Evolutionary conservation across 1,140 invertebrate species (phyloP), one percentile per base, ranked within the genome.

Genomic region (Drosophila watanabei): DNA sequence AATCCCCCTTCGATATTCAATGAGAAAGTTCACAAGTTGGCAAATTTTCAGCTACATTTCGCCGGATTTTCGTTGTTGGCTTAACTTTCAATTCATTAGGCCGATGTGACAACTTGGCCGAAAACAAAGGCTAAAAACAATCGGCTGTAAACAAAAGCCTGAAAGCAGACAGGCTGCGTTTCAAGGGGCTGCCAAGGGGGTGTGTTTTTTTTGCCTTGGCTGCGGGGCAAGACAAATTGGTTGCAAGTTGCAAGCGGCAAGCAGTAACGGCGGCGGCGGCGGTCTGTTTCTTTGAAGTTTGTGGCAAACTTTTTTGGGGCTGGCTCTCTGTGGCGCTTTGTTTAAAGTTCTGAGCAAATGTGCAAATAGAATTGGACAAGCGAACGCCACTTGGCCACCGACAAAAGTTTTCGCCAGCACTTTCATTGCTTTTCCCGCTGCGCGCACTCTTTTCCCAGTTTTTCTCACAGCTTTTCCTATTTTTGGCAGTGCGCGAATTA

Each of bases 401-500:
- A 66, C 64, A 89, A 81, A 88, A 77, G 52, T 79, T 88, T 89
- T 72, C 49, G 52, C 54, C 57, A 57, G 58, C 64, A 59, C 71
- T 75, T 71, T 52, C 41, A 62, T 39, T 52, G 61, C 52, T 20
- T 58, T 24, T 48, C 39, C 30, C 30, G 52, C 52, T 49, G 46
- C 20, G 48, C 71, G 75, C 52, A 71, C 35, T n/a, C n/a, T 52
- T 52, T 52, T 32, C 28, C 16, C 7, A 8, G 8, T 54, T 35
- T 35, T 56, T 56, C 8, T 0, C 18, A 2, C 3, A 10, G 18
- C 39, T 37, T 56, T 56, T 56, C 35, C 10, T 37, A 78, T 85
- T 24, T 85, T 80, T 85, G 86, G 79, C 86, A 90, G 76, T 71
- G 86, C 86, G 86, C 86, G 86, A 89, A 89, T 89, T 89, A 89